Evolutionary conservation across 2,888 invertebrate species (phyloP), one percentile per base, ranked within the genome.

Genomic region (Lamellibrachia satsuma): DNA sequence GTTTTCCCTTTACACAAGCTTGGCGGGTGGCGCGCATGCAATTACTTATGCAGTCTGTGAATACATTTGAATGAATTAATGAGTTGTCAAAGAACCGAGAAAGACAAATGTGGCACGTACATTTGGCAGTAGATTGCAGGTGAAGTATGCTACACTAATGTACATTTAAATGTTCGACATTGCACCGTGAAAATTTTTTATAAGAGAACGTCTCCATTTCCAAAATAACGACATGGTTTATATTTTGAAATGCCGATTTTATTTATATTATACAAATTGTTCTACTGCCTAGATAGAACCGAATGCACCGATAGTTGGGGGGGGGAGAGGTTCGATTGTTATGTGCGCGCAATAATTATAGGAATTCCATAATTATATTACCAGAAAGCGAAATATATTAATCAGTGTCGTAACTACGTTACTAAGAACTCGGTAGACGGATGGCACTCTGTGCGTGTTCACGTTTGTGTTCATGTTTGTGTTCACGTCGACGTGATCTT

Each of bases 1-100:
- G 75, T 75, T 75, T 75, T 75, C 75, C 22, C 22, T 75, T 75
- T 6, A 22, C 75, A n/a, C 75, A 6, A 15, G 75, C 75, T 15
- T 75, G 75, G 75, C 75, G 75, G 75, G 75, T 75, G 75, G 75
- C 75, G 75, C 75, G 75, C n/a, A 22, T 75, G 75, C 75, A 75
- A 75, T 75, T 75, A 75, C 75, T 75, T 22, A 22, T 75, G 75
- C n/a, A 75, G 75, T 75, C 75, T 39, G 15, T 11, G 75, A 75
- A 75, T 75, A 75, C 75, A 75, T 11, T 75, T 75, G 75, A 75
- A 75, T 75, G 75, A 75, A 75, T 75, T 75, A 75, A 75, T 75
- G 75, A 75, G 75, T 75, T 75, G 75, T 75, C 75, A 22, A 75
- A 75, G 22, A 75, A 22, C 75, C 75, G 75, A 75, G 22, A 75